Evolutionary conservation across 30 jellyfish, hydroid and myxozoan species (phyloP).

Genomic region (Phacellophora camtschatica): DNA sequence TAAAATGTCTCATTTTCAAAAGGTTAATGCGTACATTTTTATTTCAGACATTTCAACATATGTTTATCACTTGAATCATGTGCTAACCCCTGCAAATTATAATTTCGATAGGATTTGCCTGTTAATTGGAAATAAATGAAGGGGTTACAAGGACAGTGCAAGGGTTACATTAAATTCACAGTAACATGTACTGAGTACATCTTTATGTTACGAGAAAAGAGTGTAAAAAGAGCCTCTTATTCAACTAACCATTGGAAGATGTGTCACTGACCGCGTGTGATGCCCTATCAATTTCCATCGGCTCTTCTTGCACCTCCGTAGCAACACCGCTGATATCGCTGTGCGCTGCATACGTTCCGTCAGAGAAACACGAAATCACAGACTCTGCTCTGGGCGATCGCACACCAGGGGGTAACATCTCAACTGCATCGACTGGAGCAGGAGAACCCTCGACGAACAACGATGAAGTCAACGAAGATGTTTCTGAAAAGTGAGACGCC

Average conservation of each 20-base stretch:
- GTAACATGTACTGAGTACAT: too few species aligned
- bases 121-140: too few species aligned
- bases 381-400: slow-evolving; percentile 95
- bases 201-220: too few species aligned
- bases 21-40: too few species aligned
- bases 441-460: slow-evolving; percentile 89
- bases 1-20: too few species aligned
- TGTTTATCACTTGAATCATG: too few species aligned
- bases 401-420: slow-evolving; percentile 56
- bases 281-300: slow-evolving; percentile 92
- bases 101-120: too few species aligned
- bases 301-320: slow-evolving; percentile 68
- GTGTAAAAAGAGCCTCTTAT: too few species aligned
- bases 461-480: slow-evolving; percentile 91
- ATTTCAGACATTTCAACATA: too few species aligned
- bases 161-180: too few species aligned
- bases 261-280: slow-evolving; percentile 85
- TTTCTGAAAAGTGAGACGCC: slow-evolving; percentile 79
- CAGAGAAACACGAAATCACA: slow-evolving; percentile 81
- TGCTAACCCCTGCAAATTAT: too few species aligned
- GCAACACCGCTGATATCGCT: slow-evolving; percentile 87
- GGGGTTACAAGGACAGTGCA: too few species aligned
- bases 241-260: slow-evolving; percentile 91
- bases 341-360: slow-evolving; percentile 93
- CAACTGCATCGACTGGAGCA: slow-evolving; percentile 60